Percentiles rank a stretch among this genome's conserved stretches.
Evolutionary conservation across 2,797 vertebrate species (phyloP).

Genomic region (Onychomys torridus): DNA sequence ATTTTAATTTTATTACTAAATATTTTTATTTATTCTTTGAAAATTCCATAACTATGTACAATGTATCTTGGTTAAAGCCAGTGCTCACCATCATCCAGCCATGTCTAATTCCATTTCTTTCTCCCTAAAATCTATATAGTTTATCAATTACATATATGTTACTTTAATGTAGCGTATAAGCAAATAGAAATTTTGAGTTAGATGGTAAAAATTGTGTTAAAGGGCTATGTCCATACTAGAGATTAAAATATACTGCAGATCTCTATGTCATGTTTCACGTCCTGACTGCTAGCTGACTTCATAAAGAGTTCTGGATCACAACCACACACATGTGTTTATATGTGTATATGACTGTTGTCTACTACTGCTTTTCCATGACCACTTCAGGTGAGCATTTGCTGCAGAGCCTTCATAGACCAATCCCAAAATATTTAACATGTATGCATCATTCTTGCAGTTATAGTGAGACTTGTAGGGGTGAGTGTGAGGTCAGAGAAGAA

Average conservation of each 20-base stretch:
- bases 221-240: not conserved
- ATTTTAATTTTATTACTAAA: not conserved
- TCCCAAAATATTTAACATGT: not conserved
- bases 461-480: not conserved
- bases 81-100: not conserved
- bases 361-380: not conserved
- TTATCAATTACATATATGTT: not conserved
- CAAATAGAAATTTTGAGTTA: slow-evolving; percentile 29
- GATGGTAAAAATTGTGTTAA: not conserved
- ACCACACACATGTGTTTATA: not conserved
- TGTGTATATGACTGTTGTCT: too few species aligned
- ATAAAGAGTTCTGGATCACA: not conserved
- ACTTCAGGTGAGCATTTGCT: not conserved
- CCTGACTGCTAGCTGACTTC: not conserved
- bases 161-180: not conserved
- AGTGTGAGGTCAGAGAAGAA: not conserved
- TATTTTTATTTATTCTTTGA: not conserved
- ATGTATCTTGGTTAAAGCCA: not conserved
- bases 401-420: not conserved
- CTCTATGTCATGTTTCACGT: not conserved
- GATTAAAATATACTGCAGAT: not conserved
- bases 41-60: not conserved
- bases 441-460: not conserved
- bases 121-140: not conserved
- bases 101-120: not conserved